Evolutionary conservation across 1,140 invertebrate genomes (phyloP), one percentile per base, ranked within the genome.

Genomic region (Charaxes varanes): DNA sequence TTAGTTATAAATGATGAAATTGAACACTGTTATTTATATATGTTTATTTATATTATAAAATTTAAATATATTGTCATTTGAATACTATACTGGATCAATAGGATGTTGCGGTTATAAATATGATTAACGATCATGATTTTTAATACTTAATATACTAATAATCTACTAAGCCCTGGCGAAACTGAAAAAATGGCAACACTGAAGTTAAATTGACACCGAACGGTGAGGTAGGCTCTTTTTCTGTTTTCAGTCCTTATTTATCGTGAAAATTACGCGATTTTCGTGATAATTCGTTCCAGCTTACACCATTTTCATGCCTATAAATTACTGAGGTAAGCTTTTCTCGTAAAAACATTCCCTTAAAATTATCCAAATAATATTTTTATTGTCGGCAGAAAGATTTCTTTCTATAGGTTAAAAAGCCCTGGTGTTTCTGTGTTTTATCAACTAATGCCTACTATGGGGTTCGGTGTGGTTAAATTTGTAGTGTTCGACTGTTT

Each of bases 231-330:
- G 76, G 68, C 68, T 73, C 65, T 81, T 81, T 84, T 83, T 85
- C 82, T 85, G 82, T 85, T 85, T 85, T 85, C 72, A 80, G 67
- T 69, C 49, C 73, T 55, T 76, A 78, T 80, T 83, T 82, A 77
- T 78, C 60, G 70, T 82, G 66, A 80, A 79, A 76, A 78, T 74
- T 76, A 66, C 51, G 58, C 56, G 54, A 65, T 53, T 73, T 76
- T 78, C 53, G 55, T 62, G 60, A 65, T 67, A 52, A 63, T 78
- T 70, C 44, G 69, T 66, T 62, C 50, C 50, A 64, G 44, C 61
- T 58, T 71, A 83, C 66, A 45, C 50, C 41, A 67, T 43, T 79
- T 83, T 82, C 55, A 82, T 82, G 78, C 78, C 71, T 82, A 79
- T 71, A 69, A 66, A 66, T 64, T 80, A 76, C 57, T 82, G 62